phyloP scores from a whole-genome alignment of 2,797 vertebrate species.

The Pangasius krempfi region DNA sequence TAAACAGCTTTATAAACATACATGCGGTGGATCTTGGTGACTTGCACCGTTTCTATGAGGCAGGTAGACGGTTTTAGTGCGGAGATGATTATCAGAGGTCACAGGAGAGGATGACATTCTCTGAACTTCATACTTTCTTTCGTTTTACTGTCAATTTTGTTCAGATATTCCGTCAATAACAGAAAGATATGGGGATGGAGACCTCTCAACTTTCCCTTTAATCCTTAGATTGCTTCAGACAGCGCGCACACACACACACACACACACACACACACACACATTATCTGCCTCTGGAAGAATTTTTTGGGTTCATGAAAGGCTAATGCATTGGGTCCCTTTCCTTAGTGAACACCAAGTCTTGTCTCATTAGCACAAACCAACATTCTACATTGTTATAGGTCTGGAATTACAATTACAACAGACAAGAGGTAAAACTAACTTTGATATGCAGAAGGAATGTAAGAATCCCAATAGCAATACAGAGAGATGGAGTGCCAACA shows the following conservation, averaged over 20 bases:
- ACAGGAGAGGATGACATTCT: not conserved
- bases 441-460: not conserved
- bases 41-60: not conserved
- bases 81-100: constrained; percentile 7
- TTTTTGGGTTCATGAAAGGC: not conserved
- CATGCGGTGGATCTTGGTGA: not conserved
- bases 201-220: not conserved
- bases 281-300: not conserved
- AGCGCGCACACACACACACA: not conserved
- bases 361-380: not conserved
- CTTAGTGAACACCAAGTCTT: not conserved
- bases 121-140: not conserved
- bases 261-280: not conserved
- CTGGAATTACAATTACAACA: not conserved
- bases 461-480: not conserved
- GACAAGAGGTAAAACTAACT: not conserved
- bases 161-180: not conserved
- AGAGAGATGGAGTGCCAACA: not conserved
- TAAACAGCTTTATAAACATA: not conserved
- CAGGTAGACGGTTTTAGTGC: no score
- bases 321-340: not conserved
- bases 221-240: not conserved
- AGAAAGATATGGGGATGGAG: not conserved
- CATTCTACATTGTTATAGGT: not conserved
- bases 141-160: not conserved